phyloP scores from a whole-genome alignment of 2,888 invertebrate genomes.

The Cenopis cana region DNA sequence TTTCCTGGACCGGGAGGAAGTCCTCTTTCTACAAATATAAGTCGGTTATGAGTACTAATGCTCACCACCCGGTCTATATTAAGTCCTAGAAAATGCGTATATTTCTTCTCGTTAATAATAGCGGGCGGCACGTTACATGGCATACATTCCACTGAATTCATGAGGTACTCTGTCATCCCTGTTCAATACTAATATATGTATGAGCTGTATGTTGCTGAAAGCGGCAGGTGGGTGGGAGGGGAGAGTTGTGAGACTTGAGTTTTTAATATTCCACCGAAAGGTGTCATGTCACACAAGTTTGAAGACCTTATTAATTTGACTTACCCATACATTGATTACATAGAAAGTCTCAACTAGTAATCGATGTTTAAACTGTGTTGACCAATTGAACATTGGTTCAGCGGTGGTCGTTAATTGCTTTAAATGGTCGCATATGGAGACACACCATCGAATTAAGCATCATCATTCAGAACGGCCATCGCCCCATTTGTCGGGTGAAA shows the following conservation, averaged over 20 bases:
- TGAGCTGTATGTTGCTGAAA: neutral
- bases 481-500: slow-evolving; percentile 7
- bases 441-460: slow-evolving; percentile 4
- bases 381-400: slow-evolving; percentile 24
- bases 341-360: no score
- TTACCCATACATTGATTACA: no score
- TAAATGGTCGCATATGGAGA: neutral
- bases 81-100: slow-evolving; percentile 29
- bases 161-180: slow-evolving; percentile 8
- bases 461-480: slow-evolving; percentile 2
- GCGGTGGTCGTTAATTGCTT: slow-evolving; percentile 4
- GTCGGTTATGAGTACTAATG: neutral
- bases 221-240: no score
- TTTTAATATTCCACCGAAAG: no score
- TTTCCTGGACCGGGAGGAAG: neutral
- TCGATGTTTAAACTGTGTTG: slow-evolving; percentile 25
- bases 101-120: slow-evolving; percentile 33
- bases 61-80: slow-evolving; percentile 15
- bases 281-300: no score
- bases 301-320: no score
- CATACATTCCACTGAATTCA: slow-evolving; percentile 26
- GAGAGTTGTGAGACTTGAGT: no score
- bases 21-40: slow-evolving; percentile 9
- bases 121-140: slow-evolving; percentile 12
- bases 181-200: slow-evolving; percentile 9